Base-by-base conservation (phyloP, 2,113 vertebrate genomes). In the Porphyrio hochstetteri region DNA sequence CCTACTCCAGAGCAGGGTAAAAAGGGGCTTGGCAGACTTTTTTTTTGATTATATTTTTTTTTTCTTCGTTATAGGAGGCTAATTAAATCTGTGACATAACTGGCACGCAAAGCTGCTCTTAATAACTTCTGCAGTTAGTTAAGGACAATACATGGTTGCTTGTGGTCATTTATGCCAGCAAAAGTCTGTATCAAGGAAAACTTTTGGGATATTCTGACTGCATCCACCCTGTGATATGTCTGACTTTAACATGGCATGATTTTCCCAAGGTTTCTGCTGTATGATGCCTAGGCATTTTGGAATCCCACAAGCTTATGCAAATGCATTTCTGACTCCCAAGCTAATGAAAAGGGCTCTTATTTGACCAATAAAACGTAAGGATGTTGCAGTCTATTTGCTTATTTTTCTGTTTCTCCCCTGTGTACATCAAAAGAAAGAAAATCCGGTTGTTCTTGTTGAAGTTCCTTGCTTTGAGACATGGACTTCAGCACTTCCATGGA, bases 1-100 rank as follows among this genome's bases (percentile, higher is more conserved):
- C 29, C n/a, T 46, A 13, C 0, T 0, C 8, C 0, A 0, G 29
- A 44, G 35, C 42, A 44, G 11, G 48, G 23, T 28, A 40, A 64
- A 52, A 35, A 61, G 23, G 60, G 50, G 23, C 64, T 76, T 27
- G 44, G 48, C 18, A 35, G n/a, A 33, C 19, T 12, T 4, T 31
- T 48, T 48, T 48, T 48, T 23, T 48, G n/a, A n/a, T n/a, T n/a
- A n/a, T n/a, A n/a, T n/a, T 48, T 3, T 48, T 48, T 48, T 48
- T 10, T 48, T 48, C 11, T 48, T 48, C 48, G 11, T 56, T 8
- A 9, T 50, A 48, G n/a, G 38, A 79, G 18, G 19, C 46, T 46
- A 53, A 15, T 61, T 64, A 71, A 55, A 33, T 67, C 38, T 1
- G 1, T 82, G 38, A 27, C 11, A 5, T 38, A 44, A 42, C 27